Percentiles rank a stretch among this genome's conserved stretches.
Evolutionary conservation across 2,888 invertebrate species (phyloP).

Genomic region (Bombylius discolor): DNA sequence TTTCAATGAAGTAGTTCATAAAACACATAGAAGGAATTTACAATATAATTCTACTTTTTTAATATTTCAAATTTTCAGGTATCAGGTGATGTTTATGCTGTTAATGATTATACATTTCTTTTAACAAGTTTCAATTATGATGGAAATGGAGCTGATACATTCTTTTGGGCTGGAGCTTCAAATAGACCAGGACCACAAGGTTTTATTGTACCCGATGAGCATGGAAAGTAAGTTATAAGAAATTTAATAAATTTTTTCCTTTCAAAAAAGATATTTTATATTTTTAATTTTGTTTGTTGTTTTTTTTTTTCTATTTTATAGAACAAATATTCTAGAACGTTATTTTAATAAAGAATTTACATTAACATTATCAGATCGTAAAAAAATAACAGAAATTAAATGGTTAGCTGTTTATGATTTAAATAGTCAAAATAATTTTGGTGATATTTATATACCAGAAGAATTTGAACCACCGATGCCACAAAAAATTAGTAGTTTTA

Average conservation of each 20-base stretch:
- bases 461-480: conserved; percentile 76
- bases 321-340: conserved; percentile 73
- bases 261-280: background rate
- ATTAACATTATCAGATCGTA: conserved; percentile 67
- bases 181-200: conserved; percentile 81
- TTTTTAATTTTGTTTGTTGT: background rate
- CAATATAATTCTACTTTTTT: background rate
- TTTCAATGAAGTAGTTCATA: no score
- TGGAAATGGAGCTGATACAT: conserved; percentile 81
- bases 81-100: conserved; percentile 76
- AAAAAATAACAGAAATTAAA: conserved; percentile 73
- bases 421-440: conserved; percentile 73
- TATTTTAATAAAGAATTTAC: conserved; percentile 78
- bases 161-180: conserved; percentile 86
- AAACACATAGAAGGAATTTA: no score
- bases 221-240: conserved; percentile 70
- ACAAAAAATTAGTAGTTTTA: conserved; percentile 43
- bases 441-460: conserved; percentile 79
- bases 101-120: conserved; percentile 70
- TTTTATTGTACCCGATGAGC: conserved; percentile 79
- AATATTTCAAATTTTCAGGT: conserved; percentile 40
- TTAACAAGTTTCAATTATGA: conserved; percentile 76
- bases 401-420: conserved; percentile 87
- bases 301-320: conserved; percentile 24
- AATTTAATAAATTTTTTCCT: background rate